Evolutionary conservation across 2,888 invertebrate genomes (phyloP), one percentile per base, ranked within the genome.

Genomic region (Orthosia cruda): DNA sequence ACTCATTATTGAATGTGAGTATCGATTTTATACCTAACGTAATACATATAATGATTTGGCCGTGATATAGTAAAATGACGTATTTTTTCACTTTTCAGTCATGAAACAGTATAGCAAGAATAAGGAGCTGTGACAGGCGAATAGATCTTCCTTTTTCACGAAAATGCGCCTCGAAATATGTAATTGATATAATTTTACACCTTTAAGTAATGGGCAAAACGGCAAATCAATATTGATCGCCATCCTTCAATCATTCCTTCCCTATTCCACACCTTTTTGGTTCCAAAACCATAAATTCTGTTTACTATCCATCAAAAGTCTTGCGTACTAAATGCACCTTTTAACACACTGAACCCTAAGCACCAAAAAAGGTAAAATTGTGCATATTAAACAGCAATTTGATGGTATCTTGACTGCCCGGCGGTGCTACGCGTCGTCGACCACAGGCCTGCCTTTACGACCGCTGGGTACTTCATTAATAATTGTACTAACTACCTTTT

Each of bases 401-500:
- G 74, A 84, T 86, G 87, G 88, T 89, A 90, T 87, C 88, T 88
- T 74, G 86, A 85, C 85, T 79, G 83, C 81, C 79, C 77, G 77
- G 74, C 85, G 88, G 90, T 63, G 88, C 84, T 87, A 89, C 88
- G 91, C 91, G 85, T 90, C 88, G 91, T 32, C 81, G 88, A 65
- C 70, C 81, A 83, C 87, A 59, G 52, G 61, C 76, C 62, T 75
- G 81, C 86, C 84, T 85, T 85, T 85, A 89, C 50, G 58, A 74
- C 71, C 74, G 76, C 71, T 63, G 70, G 77, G 57, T 71, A 77
- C 72, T 84, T 74, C 20, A 77, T 73, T 83, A 84, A 75, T 83
- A 85, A 85, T 82, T 86, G 54, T 47, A 55, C 68, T 63, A 62
- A 80, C 74, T 65, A 63, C 77, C 20, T 74, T 85, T 84, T 85